Evolutionary conservation across 2,888 invertebrate genomes (phyloP), one percentile per base, ranked within the genome.

Genomic region (Drosophila testacea): DNA sequence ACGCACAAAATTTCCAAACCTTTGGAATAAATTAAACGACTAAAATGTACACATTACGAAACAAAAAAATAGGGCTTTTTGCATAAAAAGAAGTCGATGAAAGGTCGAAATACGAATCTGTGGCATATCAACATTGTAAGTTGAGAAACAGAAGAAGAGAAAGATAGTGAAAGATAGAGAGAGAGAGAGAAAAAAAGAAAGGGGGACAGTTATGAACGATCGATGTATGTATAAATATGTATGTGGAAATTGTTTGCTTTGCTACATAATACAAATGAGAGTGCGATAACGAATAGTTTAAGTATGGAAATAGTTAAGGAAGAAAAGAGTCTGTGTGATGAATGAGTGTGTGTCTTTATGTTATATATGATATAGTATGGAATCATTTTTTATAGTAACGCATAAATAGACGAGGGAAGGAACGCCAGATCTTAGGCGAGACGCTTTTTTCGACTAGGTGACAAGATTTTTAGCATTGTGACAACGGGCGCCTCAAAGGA

Each of bases 401-500:
- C 32, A 32, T 83, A 83, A 83, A 89, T 83, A 89, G 48, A 48
- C 59, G 56, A 47, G 47, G 54, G 36, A 6, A n/a, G 16, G 11
- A 38, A 41, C 56, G 55, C 55, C 46, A 16, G 52, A 22, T 22
- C 62, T 83, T 84, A 91, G 73, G 92, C 87, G 73, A 92, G 73
- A 65, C 92, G 91, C 79, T 93, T 93, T 88, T 93, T 93, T 87
- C 93, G 91, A 88, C 94, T 94, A 55, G 95, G 95, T 7, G 94
- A 93, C 44, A 94, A 83, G 72, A 96, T 95, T 93, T 96, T 96
- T 47, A 97, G 93, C 95, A 97, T 95, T 68, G 96, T 96, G 77
- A 97, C 97, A 56, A 96, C 94, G 48, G 97, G 97, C 50, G 97
- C 97, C 92, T 97, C 97, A 92, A 97, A 97, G 0, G 96, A 95